A percentile compares a stretch with the other conserved stretches of the same genome.
phyloP scores from a whole-genome alignment of 2,113 vertebrate species.

The Ammospiza caudacuta region DNA sequence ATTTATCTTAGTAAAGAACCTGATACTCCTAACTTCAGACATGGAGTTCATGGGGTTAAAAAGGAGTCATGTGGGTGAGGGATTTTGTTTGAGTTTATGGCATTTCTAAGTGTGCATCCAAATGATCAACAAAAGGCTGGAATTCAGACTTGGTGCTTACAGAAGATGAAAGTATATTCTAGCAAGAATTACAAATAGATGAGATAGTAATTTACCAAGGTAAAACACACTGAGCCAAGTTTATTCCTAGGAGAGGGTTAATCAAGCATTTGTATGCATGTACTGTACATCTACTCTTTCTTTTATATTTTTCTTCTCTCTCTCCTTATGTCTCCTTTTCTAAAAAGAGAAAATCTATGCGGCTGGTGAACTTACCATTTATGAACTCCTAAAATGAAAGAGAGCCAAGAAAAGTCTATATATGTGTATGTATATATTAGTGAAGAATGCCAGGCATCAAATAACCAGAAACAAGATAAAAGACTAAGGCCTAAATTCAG shows the following conservation, averaged over 20 bases:
- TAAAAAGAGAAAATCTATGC: neutral
- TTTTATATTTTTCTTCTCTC: neutral
- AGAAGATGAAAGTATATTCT: conserved; percentile 39
- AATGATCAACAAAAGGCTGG: neutral
- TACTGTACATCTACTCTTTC: neutral
- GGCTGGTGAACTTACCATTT: conserved; percentile 14
- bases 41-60: neutral
- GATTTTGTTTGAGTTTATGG: neutral
- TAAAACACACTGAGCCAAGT: neutral
- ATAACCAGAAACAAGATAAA: neutral
- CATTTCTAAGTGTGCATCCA: neutral
- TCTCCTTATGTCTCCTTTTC: neutral
- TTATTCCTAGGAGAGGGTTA: conserved; percentile 45
- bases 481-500: neutral
- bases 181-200: conserved; percentile 6
- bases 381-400: conserved; percentile 15
- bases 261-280: conserved; percentile 37
- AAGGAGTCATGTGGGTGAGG: neutral
- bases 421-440: neutral
- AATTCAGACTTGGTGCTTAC: conserved; percentile 5
- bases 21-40: neutral
- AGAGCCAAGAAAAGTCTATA: neutral
- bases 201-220: conserved; percentile 49
- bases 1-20: neutral
- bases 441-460: neutral